These are phyloP conservation scores for Brachypteracias leptosomus DNA, from an alignment of 2,113 vertebrate genomes.

Conservation along the genomic window DNA sequence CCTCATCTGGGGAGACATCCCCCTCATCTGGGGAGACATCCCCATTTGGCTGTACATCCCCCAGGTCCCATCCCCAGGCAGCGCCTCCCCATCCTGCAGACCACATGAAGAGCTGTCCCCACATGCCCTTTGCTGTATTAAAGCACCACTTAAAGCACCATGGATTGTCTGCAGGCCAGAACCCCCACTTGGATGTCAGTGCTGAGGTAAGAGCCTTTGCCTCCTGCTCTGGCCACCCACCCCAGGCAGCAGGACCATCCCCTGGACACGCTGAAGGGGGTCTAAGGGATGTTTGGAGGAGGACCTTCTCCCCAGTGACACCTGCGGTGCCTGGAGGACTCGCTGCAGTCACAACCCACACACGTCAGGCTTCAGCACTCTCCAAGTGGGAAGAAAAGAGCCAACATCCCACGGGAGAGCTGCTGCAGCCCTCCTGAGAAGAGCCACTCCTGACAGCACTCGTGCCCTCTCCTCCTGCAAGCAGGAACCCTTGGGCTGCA, in stretches of 20 bases:
- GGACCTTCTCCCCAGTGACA: not conserved
- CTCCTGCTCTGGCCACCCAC: not conserved
- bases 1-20: not conserved
- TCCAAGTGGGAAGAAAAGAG: not conserved
- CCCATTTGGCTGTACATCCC: not conserved
- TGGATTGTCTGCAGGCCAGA: not conserved
- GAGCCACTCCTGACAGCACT: not conserved
- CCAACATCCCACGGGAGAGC: not conserved
- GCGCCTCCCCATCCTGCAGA: not conserved
- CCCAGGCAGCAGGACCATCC: not conserved
- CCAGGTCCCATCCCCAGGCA: fast-evolving
- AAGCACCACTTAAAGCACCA: fast-evolving
- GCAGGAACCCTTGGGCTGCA: not conserved
- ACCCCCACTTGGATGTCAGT: no score
- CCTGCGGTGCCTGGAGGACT: not conserved
- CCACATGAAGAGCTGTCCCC: not conserved
- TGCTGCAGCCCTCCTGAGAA: fast-evolving
- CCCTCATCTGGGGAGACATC: not conserved
- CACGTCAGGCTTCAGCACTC: not conserved
- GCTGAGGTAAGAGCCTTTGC: not conserved
- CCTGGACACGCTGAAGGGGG: fast-evolving
- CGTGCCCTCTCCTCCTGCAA: not conserved
- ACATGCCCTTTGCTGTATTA: not conserved
- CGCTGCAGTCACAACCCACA: fast-evolving
- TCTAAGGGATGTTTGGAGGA: fast-evolving